Conservation (phyloP, 1,140 invertebrate genomes). For the Lethocerus indicus region DNA sequence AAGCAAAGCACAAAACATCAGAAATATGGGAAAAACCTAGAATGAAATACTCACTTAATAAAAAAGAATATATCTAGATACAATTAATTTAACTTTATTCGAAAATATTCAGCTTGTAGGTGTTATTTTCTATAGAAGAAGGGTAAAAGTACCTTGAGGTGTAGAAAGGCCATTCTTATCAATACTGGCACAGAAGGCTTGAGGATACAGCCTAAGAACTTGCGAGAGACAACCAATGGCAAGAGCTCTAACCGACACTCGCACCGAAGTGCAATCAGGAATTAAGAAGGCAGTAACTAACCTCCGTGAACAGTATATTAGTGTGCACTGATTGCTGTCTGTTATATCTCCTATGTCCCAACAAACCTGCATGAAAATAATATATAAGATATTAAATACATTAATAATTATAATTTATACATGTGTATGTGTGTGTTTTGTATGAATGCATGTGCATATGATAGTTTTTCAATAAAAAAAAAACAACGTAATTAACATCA, state of each 20-base stretch:
- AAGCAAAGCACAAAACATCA: slow-evolving; percentile 26
- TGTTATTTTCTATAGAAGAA: too few relatives aligned
- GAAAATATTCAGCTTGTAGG: too few relatives aligned
- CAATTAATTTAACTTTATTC: background rate
- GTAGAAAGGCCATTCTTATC: slow-evolving; percentile 27
- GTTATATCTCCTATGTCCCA: slow-evolving; percentile 44
- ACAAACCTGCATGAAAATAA: slow-evolving; percentile 3
- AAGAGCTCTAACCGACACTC: slow-evolving; percentile 71
- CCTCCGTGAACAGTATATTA: slow-evolving; percentile 58
- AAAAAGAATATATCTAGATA: background rate
- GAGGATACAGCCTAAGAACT: slow-evolving; percentile 48
- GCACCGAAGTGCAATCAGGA: slow-evolving; percentile 37
- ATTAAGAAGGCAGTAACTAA: slow-evolving; percentile 60
- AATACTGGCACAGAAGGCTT: slow-evolving; percentile 42
- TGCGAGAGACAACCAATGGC: slow-evolving; percentile 55
- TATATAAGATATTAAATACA: background rate
- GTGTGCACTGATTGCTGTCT: slow-evolving; percentile 33
- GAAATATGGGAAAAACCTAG: slow-evolving; percentile 20
- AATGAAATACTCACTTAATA: slow-evolving; percentile 2
- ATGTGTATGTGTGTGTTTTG: background rate
- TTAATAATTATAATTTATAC: background rate
- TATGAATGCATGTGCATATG: too few relatives aligned
- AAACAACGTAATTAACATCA: too few relatives aligned
- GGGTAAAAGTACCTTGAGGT: slow-evolving; percentile 10
- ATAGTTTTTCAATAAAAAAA: too few relatives aligned